phyloP scores from a whole-genome alignment of 2,113 vertebrate genomes.

The Sylvietta virens region DNA sequence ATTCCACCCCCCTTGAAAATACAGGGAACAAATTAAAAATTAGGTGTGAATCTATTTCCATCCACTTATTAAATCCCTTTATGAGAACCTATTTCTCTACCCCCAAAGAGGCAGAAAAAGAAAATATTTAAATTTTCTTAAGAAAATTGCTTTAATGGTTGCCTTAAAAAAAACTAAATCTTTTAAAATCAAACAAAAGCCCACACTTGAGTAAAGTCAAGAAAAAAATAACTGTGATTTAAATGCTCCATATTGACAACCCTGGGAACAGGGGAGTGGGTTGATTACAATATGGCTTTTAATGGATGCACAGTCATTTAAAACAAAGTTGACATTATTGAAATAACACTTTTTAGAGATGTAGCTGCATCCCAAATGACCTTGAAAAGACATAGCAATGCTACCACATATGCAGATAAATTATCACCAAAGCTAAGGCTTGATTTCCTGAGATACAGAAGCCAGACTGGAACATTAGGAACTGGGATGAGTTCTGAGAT shows the following conservation, averaged over 20 bases:
- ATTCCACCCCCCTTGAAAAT: neutral
- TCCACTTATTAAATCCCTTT: neutral
- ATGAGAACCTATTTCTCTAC: neutral
- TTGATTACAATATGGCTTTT: slow-evolving; percentile 44
- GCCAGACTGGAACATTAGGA: neutral
- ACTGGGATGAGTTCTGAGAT: neutral
- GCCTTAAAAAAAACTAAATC: neutral
- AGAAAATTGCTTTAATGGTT: neutral
- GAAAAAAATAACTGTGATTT: neutral
- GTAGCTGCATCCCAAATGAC: neutral
- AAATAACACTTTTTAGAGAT: slow-evolving; percentile 6
- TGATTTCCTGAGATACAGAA: neutral
- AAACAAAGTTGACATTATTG: slow-evolving; percentile 19
- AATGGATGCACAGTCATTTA: neutral
- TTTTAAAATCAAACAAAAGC: slow-evolving; percentile 10
- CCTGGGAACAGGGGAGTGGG: neutral
- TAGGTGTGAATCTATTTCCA: neutral
- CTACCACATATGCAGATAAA: neutral
- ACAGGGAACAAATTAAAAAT: neutral
- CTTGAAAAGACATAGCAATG: slow-evolving; percentile 5
- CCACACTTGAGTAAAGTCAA: neutral
- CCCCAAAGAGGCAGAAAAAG: neutral
- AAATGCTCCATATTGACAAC: neutral
- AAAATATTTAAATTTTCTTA: neutral
- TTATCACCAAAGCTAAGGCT: neutral